Evolutionary conservation across 2,888 invertebrate genomes (phyloP), one percentile per base, ranked within the genome.

Genomic region (Synanthedon andrenaeformis): DNA sequence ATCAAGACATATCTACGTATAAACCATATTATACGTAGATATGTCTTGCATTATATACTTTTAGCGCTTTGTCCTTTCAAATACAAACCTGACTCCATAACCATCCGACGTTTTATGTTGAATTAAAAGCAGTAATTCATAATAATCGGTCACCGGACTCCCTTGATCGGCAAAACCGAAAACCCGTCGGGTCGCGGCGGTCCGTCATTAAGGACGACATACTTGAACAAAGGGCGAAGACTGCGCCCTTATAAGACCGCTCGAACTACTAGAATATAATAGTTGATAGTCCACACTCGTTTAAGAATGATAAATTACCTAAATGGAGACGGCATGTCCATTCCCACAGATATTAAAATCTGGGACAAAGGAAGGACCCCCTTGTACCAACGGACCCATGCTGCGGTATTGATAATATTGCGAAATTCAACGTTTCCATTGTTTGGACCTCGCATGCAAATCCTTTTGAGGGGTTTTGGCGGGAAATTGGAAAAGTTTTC

Each of bases 251-350:
- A 80, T 58, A 56, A 49, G 49, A 52, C 52, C 52, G 53, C 14
- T 50, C 17, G 53, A 57, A 51, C 51, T 35, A 54, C 42, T 14
- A 35, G 55, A 55, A 55, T 49, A 58, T 79, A 83, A 82, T 79
- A 79, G 76, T 70, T 65, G 73, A 78, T 74, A 72, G 75, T 80
- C 78, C 74, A 72, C 71, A 77, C 84, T 84, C 77, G 83, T 86
- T 87, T 85, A 86, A 86, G 85, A 85, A 86, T 87, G 87, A 87
- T 87, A 86, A 86, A 87, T 87, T 82, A 80, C 81, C 79, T 69
- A 84, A 83, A 83, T 83, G 83, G 82, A 84, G 74, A 80, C 79
- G 83, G 82, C 78, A 82, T 83, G 86, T 85, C 82, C 79, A 85
- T 87, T 87, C 87, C 87, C 87, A 87, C 87, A 86, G 85, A 87